A percentile compares a stretch with the other conserved stretches of the same genome.
These are phyloP conservation scores for Suncus etruscus DNA, from an alignment of 2,113 vertebrate genomes.

Conservation along the genomic window DNA sequence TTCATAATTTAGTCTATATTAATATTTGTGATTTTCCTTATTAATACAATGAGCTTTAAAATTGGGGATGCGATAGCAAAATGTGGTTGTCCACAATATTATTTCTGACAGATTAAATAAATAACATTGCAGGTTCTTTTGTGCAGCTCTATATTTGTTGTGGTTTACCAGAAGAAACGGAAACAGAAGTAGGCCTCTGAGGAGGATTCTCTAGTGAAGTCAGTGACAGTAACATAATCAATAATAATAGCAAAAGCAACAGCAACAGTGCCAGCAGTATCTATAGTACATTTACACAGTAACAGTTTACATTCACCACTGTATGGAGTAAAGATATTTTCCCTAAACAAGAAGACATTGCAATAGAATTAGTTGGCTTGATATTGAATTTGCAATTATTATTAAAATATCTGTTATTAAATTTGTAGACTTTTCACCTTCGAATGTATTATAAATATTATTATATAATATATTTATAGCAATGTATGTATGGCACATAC, in stretches of 20 bases:
- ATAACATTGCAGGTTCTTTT: not conserved
- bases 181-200: too few species aligned
- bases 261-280: too few species aligned
- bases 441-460: not conserved
- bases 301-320: too few species aligned
- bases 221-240: too few species aligned
- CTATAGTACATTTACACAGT: too few species aligned
- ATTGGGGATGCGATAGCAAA: not conserved
- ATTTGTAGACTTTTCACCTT: not conserved
- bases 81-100: not conserved
- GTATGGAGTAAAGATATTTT: conserved; percentile 6
- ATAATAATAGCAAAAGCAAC: too few species aligned
- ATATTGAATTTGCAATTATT: conserved; percentile 31
- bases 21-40: conserved; percentile 49
- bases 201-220: too few species aligned
- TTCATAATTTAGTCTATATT: conserved; percentile 49
- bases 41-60: not conserved
- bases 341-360: not conserved
- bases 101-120: not conserved
- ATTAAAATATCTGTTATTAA: not conserved
- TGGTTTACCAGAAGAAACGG: too few species aligned
- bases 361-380: conserved; percentile 17
- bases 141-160: too few species aligned
- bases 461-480: not conserved
- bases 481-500: not conserved